Base-by-base conservation (phyloP, 2,797 vertebrate species). In the Platyrinchus mystaceus region DNA sequence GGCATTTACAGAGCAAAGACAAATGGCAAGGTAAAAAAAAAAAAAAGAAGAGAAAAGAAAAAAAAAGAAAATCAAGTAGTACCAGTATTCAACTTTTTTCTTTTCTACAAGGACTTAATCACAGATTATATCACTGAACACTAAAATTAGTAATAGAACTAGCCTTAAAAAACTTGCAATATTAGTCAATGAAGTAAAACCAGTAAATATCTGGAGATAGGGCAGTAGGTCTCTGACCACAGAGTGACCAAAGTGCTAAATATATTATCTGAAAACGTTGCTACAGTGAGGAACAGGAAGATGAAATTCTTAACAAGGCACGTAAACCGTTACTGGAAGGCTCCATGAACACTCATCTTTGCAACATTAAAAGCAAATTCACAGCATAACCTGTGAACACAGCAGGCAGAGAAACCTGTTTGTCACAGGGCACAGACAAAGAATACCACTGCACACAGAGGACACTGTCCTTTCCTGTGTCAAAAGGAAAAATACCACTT, bases 371-470 rank as follows among this genome's bases (percentile, higher is more conserved):
- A 70, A 74, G 7, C 32, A 80, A 89, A 66, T 46, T 44, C n/a
- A 37, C 27, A 70, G 39, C 23, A 32, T 9, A 56, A 71, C 28
- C 21, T 36, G 12, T 30, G 28, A 8, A 15, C 22, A 34, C 2
- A 71, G 59, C 8, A 46, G 50, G 26, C 78, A 91, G 36, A 69
- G 46, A 77, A 92, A 59, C 6, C 32, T 24, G 19, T 58, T 53
- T 70, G 21, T 58, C 37, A 30, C 39, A 22, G 0, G 3, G 59
- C 20, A 64, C 52, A 46, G 41, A 41, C 12, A 20, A 55, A 63
- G n/a, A 91, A 41, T 2, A 36, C 2, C 39, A 41, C 18, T 23
- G n/a, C 37, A 71, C 1, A 0, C 2, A 24, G 26, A 26, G 83
- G 50, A 52, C 10, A 46, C 0, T 37, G 20, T 41, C 37, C 37